A percentile compares a stretch with the other conserved stretches of the same genome.
Conservation (phyloP, 2,113 vertebrate species). For the Choloepus hoffmanni region DNA sequence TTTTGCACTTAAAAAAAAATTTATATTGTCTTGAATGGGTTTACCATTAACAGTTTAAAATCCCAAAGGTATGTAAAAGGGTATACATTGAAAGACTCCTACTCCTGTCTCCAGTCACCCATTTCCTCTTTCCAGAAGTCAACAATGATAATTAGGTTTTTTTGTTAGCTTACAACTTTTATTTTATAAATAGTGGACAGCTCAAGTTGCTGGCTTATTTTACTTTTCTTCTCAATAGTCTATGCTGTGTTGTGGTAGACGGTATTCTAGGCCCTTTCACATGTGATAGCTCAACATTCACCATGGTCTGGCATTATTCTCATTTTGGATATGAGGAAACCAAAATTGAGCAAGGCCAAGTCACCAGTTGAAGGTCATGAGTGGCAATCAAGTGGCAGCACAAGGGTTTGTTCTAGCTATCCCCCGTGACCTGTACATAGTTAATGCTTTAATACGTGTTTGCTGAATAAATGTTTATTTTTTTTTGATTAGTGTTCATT, state of each 20-base stretch:
- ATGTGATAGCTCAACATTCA: too few relatives aligned
- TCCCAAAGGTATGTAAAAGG: not conserved
- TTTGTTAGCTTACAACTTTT: not conserved
- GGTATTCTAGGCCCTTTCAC: too few relatives aligned
- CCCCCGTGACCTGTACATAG: not conserved
- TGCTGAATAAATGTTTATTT: not conserved
- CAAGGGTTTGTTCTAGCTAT: not conserved
- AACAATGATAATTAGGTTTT: not conserved
- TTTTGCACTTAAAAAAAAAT: not conserved
- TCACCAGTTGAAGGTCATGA: not conserved
- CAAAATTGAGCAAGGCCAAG: not conserved
- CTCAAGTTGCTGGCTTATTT: not conserved
- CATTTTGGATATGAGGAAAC: not conserved
- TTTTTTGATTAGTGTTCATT: not conserved
- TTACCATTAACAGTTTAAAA: not conserved
- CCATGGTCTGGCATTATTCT: not conserved
- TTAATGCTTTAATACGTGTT: slow-evolving; percentile 28
- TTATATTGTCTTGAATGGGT: too few relatives aligned
- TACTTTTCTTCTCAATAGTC: not conserved
- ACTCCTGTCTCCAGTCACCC: not conserved
- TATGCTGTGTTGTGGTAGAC: not conserved
- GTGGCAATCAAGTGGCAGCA: not conserved
- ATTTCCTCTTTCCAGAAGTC: not conserved
- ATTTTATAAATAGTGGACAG: not conserved
- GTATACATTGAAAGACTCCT: not conserved